Percentiles rank a stretch among this genome's conserved stretches.
Evolutionary conservation across 2,888 invertebrate genomes (phyloP).

Genomic region (Griposia aprilina): DNA sequence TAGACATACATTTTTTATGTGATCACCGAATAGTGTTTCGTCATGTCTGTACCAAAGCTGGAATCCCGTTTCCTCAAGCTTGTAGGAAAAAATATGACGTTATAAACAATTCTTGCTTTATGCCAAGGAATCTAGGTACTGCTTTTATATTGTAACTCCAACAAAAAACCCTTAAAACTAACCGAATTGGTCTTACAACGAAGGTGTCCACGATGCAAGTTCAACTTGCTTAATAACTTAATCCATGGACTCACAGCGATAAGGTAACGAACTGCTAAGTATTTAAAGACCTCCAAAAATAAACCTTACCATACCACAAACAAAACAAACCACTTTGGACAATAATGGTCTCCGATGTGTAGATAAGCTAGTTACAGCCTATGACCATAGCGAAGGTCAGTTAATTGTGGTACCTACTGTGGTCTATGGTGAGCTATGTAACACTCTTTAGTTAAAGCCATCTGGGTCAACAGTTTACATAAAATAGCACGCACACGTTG

Average conservation of each 20-base stretch:
- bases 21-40: not conserved
- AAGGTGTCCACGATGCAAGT: not conserved
- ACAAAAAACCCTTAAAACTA: not conserved
- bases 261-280: constrained; percentile 2
- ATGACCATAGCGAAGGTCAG: constrained; percentile 59
- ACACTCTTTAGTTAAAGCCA: constrained; percentile 61
- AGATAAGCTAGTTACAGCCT: constrained; percentile 56
- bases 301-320: constrained; percentile 7
- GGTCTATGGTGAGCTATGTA: constrained; percentile 47
- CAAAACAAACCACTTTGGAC: constrained; percentile 41
- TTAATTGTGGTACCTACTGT: constrained; percentile 44
- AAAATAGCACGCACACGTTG: constrained; percentile 75
- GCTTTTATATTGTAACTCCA: not conserved
- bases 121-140: not conserved
- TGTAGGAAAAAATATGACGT: not conserved
- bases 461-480: constrained; percentile 83
- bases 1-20: not conserved
- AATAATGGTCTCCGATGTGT: constrained; percentile 39
- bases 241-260: not conserved
- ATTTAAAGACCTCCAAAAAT: constrained; percentile 15
- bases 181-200: not conserved
- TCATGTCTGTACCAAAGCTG: too few relatives aligned
- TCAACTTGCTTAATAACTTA: not conserved
- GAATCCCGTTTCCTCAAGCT: constrained; percentile 5
- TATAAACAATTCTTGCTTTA: not conserved